Conservation (phyloP, 2,113 vertebrate genomes). For the Alosa alosa region DNA sequence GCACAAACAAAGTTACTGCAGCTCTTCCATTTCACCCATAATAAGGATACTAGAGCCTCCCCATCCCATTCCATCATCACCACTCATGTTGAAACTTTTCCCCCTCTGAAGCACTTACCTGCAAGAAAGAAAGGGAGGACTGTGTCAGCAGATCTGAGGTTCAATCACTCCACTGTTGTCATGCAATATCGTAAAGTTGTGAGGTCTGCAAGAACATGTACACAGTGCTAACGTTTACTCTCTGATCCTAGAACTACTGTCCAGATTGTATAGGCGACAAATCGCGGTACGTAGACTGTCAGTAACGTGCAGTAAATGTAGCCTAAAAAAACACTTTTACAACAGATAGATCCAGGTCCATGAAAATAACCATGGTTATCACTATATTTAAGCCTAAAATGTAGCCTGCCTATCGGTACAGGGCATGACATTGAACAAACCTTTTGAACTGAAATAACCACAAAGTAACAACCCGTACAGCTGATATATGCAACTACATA, state of each 20-base stretch:
- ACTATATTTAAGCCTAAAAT: background rate
- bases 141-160: background rate
- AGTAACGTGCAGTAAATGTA: background rate
- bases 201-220: background rate
- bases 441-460: too few relatives aligned
- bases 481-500: background rate
- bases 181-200: background rate
- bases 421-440: slow-evolving; percentile 9
- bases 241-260: background rate
- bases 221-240: background rate
- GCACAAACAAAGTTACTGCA: background rate
- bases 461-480: background rate
- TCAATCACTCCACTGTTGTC: background rate
- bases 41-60: slow-evolving; percentile 69
- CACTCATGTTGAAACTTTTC: slow-evolving; percentile 56
- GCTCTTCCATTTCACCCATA: background rate
- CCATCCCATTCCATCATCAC: slow-evolving; percentile 65
- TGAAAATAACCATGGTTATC: background rate
- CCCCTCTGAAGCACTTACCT: slow-evolving; percentile 59
- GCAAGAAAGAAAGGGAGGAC: slow-evolving; percentile 27
- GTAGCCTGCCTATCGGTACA: background rate
- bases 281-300: background rate
- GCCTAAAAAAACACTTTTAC: background rate
- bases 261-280: background rate
- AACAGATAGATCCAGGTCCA: background rate